Conservation (phyloP, 2,113 vertebrate genomes). For the Hucho hucho region DNA sequence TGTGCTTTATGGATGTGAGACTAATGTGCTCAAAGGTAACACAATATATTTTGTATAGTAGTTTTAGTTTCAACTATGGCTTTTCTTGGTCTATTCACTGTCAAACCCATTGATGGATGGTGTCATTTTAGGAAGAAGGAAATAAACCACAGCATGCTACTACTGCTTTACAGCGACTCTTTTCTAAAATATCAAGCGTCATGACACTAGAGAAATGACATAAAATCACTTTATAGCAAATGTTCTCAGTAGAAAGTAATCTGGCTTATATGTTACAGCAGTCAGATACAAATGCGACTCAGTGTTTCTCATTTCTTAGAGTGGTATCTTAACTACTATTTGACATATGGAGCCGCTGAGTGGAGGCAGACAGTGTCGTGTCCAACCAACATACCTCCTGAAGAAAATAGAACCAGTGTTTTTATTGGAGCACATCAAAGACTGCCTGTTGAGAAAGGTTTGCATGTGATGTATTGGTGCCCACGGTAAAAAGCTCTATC, state of each 20-base stretch:
- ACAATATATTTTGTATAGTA: background rate
- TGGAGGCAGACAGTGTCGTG: background rate
- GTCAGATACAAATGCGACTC: conserved; percentile 14
- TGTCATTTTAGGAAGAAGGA: background rate
- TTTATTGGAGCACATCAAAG: conserved; percentile 20
- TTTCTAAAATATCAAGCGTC: background rate
- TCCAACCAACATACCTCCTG: background rate
- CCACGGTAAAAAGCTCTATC: conserved; percentile 18
- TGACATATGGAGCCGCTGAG: conserved; percentile 5
- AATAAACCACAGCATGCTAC: background rate
- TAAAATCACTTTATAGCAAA: conserved; percentile 2
- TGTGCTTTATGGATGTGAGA: background rate
- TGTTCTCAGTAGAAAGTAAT: background rate
- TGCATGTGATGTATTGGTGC: conserved; percentile 21
- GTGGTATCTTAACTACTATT: conserved; percentile 15
- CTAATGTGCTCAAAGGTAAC: background rate
- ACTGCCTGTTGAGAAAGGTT: conserved; percentile 1
- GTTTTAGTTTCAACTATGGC: no score
- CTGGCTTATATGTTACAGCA: conserved; percentile 5
- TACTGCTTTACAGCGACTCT: background rate
- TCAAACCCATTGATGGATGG: background rate
- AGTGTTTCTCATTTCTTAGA: conserved; percentile 2
- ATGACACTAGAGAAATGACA: background rate
- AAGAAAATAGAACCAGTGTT: conserved; percentile 27
- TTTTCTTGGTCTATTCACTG: no score